Percentiles rank a stretch among this genome's conserved stretches.
phyloP scores from a whole-genome alignment of 1,140 invertebrate genomes.

The Musca domestica region DNA sequence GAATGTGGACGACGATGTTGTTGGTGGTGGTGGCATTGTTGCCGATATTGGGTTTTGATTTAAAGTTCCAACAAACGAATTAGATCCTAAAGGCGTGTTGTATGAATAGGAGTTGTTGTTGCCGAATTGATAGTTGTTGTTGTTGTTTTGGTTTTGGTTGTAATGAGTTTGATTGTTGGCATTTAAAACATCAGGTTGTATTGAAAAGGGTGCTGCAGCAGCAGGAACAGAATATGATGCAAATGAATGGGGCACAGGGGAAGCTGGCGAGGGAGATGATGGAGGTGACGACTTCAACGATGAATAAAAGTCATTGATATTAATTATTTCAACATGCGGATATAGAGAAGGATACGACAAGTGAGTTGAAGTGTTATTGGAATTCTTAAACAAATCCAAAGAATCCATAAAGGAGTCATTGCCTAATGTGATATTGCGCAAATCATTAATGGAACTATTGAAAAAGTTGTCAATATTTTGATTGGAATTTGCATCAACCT shows the following conservation, averaged over 20 bases:
- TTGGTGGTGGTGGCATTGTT: not conserved
- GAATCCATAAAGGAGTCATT: not conserved
- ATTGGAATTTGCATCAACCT: not conserved
- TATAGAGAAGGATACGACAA: constrained; percentile 3
- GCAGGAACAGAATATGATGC: not conserved
- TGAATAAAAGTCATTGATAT: constrained; percentile 2
- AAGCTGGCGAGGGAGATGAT: constrained; percentile 25
- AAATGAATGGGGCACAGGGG: constrained; percentile 5
- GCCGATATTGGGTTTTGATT: no score
- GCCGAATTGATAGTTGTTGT: constrained; percentile 26
- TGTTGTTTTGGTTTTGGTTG: constrained; percentile 4
- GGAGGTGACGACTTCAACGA: not conserved
- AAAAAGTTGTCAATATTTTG: not conserved
- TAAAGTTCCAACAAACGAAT: not conserved
- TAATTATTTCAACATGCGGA: constrained; percentile 16
- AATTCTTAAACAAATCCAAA: not conserved
- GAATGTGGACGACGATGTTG: not conserved
- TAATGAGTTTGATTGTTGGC: not conserved
- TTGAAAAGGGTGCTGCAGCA: not conserved
- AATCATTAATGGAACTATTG: not conserved
- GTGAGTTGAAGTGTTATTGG: not conserved
- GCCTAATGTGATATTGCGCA: not conserved
- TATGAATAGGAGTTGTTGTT: constrained; percentile 14
- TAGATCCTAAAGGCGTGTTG: constrained; percentile 8
- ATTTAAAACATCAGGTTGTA: not conserved